Evolutionary conservation across 2,888 invertebrate genomes (phyloP), one percentile per base, ranked within the genome.

Genomic region (Drosophila trichaetosa): DNA sequence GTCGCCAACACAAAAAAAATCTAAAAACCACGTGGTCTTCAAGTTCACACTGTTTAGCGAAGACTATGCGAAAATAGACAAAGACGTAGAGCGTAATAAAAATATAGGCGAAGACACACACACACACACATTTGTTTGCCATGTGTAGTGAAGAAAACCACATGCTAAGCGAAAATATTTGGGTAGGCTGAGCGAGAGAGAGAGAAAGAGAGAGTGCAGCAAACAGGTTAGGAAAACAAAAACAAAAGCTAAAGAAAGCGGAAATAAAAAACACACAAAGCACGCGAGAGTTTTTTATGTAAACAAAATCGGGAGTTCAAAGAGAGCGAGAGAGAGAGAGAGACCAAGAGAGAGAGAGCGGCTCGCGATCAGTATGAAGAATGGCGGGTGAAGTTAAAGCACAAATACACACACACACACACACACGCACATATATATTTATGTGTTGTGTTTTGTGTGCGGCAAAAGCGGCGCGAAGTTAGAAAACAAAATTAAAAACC

Each of bases 21-120:
- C 80, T 21, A 40, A 42, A 82, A 90, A 90, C 83, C 90, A 90
- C 90, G 90, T 90, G 90, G 90, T 91, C 84, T 83, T 83, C 82
- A 82, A 86, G 84, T 86, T 89, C 90, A 84, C 57, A 38, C 13
- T 27, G 36, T 64, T 66, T 74, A 67, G 57, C 62, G 62, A 69
- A 79, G 77, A 83, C 70, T 71, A 69, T 56, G 82, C 76, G 69
- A 71, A 83, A 82, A 87, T 80, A 80, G 80, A 74, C 73, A 84
- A 87, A 87, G 58, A 52, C 83, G 54, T 71, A 75, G 80, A 83
- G 80, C 74, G 58, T 64, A 86, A 88, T 70, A 83, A 81, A 65
- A 79, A 38, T 54, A 27, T 76, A 76, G 69, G 65, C 71, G 65
- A 82, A 71, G 69, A 86, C 54, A 68, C 73, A 75, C 53, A 42